Conservation (phyloP, 2,113 vertebrate species). For the Pelecanoides urinatrix region DNA sequence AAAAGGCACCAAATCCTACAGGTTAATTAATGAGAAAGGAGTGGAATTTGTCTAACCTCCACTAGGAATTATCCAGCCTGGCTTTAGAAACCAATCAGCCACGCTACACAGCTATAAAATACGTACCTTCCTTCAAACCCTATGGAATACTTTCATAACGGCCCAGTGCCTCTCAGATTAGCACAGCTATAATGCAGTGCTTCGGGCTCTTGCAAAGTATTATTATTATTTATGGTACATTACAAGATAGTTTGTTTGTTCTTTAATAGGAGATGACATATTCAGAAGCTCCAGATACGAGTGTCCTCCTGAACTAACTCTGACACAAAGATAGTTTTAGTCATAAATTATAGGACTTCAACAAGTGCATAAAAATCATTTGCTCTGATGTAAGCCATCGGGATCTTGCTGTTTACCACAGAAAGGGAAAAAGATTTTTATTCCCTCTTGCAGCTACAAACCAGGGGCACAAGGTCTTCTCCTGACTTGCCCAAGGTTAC, state of each 20-base stretch:
- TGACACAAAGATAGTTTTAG: neutral
- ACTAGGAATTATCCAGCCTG: neutral
- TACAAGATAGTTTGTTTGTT: constrained; percentile 23
- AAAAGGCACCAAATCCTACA: constrained; percentile 31
- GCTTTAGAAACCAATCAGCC: constrained; percentile 40
- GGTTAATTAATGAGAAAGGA: constrained; percentile 42
- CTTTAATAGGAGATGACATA: constrained; percentile 31
- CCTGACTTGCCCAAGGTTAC: neutral
- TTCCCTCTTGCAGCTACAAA: neutral
- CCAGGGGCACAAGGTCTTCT: neutral
- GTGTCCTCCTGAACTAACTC: constrained; percentile 42
- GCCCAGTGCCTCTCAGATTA: constrained; percentile 34
- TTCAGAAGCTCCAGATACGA: neutral
- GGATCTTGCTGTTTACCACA: neutral
- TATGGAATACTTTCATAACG: neutral
- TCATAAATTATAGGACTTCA: neutral
- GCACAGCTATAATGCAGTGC: neutral
- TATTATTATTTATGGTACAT: constrained; percentile 36
- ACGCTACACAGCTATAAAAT: neutral
- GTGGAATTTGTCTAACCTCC: constrained; percentile 32
- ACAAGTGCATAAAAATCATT: neutral
- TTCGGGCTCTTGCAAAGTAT: neutral
- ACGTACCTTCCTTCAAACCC: neutral
- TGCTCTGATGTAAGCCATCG: neutral
- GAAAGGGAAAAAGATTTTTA: neutral